A percentile compares a stretch with the other conserved stretches of the same genome.
Conservation (phyloP, 2,113 vertebrate genomes). For the Ursus arctos region DNA sequence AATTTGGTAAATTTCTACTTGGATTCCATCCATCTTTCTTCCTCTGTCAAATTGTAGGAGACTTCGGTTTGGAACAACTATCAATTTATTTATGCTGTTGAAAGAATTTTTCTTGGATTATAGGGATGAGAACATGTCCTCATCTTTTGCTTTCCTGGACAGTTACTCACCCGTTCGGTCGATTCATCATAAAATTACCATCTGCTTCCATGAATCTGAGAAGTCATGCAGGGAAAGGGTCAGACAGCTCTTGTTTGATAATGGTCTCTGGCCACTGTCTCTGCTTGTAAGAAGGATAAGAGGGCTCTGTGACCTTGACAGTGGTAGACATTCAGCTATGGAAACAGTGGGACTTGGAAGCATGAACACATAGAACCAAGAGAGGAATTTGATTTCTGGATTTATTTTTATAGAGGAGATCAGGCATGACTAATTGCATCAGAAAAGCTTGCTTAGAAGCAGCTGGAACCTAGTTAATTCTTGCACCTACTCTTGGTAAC, state of each 20-base stretch:
- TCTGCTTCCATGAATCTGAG: neutral
- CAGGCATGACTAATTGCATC: neutral
- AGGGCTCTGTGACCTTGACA: neutral
- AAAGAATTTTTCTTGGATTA: slow-evolving; percentile 53
- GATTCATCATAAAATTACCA: slow-evolving; percentile 12
- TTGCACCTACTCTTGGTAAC: neutral
- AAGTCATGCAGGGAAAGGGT: neutral
- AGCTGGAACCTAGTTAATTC: neutral
- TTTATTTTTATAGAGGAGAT: neutral
- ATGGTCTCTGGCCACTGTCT: neutral
- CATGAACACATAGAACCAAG: neutral
- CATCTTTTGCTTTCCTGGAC: slow-evolving; percentile 26
- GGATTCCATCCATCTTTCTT: neutral
- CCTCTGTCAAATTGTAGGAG: neutral
- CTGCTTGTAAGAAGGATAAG: neutral
- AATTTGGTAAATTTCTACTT: slow-evolving; percentile 4
- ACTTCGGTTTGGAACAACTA: neutral
- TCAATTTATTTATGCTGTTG: neutral
- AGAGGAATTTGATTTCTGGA: slow-evolving; percentile 44
- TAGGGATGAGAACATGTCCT: neutral
- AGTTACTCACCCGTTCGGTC: neutral
- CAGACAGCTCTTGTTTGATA: neutral
- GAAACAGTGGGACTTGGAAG: neutral
- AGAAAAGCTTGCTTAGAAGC: neutral
- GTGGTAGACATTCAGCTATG: neutral